Evolutionary conservation across 2,113 vertebrate species (phyloP).

Genomic region (Prunella fulvescens): DNA sequence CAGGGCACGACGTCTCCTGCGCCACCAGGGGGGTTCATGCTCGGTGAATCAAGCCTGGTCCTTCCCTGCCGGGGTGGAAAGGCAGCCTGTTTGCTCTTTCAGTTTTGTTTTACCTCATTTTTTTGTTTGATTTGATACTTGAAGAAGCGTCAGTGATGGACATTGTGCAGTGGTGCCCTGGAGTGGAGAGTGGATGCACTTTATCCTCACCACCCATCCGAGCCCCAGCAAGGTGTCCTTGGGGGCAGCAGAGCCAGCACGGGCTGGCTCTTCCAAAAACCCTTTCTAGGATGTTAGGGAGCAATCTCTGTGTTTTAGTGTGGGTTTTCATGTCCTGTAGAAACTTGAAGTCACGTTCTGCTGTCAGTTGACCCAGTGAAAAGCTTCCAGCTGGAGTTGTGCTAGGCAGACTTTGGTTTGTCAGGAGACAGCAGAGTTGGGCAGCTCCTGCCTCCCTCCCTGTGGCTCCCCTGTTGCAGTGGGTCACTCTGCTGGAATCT

Average conservation of each 20-base stretch:
- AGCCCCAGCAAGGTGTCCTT: neutral
- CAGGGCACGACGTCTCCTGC: neutral
- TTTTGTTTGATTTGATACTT: conserved; percentile 53
- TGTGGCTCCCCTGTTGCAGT: neutral
- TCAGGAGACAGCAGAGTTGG: neutral
- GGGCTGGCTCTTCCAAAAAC: conserved; percentile 9
- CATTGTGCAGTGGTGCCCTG: neutral
- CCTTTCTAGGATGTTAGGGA: neutral
- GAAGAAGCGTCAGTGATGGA: conserved; percentile 37
- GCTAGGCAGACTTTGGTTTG: neutral
- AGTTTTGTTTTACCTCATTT: conserved; percentile 62
- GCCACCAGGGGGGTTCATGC: neutral
- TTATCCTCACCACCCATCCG: neutral
- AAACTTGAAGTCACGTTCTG: neutral
- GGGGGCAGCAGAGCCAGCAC: neutral
- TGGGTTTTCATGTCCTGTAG: neutral
- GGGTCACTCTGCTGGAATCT: neutral
- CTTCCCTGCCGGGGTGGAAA: neutral
- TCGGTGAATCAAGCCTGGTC: neutral
- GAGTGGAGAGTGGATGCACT: conserved; percentile 59
- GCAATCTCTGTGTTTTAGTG: neutral
- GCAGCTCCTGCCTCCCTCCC: neutral
- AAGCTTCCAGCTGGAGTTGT: neutral
- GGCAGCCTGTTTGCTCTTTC: conserved; percentile 1
- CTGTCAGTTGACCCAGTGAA: neutral